A percentile compares a stretch with the other conserved stretches of the same genome.
Evolutionary conservation across 2,113 vertebrate genomes (phyloP).

Genomic region (Macquaria australasica): DNA sequence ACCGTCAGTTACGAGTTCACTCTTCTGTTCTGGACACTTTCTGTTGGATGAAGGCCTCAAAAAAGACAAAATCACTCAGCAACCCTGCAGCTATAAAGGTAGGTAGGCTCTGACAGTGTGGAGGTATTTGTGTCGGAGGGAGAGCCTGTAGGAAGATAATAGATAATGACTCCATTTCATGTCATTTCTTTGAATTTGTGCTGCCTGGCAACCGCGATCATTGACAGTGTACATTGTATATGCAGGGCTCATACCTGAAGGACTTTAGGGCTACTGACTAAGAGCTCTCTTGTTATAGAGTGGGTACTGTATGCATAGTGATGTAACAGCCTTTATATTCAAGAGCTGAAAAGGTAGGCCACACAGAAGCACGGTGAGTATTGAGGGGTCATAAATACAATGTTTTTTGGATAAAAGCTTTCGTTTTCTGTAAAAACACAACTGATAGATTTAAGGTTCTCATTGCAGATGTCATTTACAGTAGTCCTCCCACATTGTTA

Average conservation of each 20-base stretch:
- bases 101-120: constrained; percentile 59
- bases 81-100: constrained; percentile 56
- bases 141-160: constrained; percentile 30
- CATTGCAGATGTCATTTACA: not conserved
- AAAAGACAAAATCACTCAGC: constrained; percentile 39
- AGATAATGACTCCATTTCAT: constrained; percentile 37
- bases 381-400: constrained; percentile 14
- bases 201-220: constrained; percentile 66
- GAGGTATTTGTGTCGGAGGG: constrained; percentile 38
- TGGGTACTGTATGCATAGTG: constrained; percentile 40
- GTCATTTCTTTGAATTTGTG: constrained; percentile 27
- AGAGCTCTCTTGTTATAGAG: constrained; percentile 52
- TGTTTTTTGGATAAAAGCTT: constrained; percentile 48
- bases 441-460: not conserved
- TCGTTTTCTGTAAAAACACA: constrained; percentile 16
- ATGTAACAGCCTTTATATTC: constrained; percentile 54
- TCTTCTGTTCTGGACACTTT: constrained; percentile 17
- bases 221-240: constrained; percentile 30
- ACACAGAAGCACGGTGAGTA: constrained; percentile 66
- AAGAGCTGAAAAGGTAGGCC: constrained; percentile 61
- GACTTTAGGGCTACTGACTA: constrained; percentile 34
- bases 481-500: not conserved
- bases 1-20: constrained; percentile 4
- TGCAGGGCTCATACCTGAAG: constrained; percentile 20
- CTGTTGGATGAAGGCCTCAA: constrained; percentile 64